phyloP scores from a whole-genome alignment of 92 coral and sea anemone genomes.

The Palythoa grandis region DNA sequence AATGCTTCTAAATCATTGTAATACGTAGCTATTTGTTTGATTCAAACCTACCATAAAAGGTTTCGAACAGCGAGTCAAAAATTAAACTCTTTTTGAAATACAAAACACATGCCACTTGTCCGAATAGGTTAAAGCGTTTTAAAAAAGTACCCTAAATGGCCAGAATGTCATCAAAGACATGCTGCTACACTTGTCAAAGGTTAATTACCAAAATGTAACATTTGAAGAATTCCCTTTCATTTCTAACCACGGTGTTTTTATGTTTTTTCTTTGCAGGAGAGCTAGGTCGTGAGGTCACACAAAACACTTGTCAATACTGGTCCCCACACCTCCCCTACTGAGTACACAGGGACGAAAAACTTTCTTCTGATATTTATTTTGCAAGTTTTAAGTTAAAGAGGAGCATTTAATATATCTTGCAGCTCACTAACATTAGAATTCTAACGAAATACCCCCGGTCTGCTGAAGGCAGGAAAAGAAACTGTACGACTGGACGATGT shows the following conservation, averaged over 20 bases:
- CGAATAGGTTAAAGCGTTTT: not conserved
- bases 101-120: not conserved
- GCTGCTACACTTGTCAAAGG: not conserved
- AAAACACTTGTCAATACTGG: not conserved
- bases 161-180: not conserved
- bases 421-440: not conserved
- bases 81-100: not conserved
- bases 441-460: not conserved
- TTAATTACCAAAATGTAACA: not conserved
- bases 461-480: not conserved
- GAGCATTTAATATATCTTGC: not conserved
- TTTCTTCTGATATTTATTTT: not conserved
- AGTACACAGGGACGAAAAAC: not conserved
- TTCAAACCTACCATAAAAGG: not conserved
- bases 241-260: not conserved
- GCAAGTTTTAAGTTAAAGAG: not conserved
- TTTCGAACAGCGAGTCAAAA: not conserved
- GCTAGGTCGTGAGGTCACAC: not conserved
- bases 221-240: not conserved
- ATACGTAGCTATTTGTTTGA: no score
- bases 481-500: not conserved
- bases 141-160: not conserved
- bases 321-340: constrained; percentile 10
- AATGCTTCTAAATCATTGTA: no score
- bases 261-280: constrained; percentile 11